Evolutionary conservation across 2,797 vertebrate genomes (phyloP), one percentile per base, ranked within the genome.

Genomic region (Amphiprion clarkii): DNA sequence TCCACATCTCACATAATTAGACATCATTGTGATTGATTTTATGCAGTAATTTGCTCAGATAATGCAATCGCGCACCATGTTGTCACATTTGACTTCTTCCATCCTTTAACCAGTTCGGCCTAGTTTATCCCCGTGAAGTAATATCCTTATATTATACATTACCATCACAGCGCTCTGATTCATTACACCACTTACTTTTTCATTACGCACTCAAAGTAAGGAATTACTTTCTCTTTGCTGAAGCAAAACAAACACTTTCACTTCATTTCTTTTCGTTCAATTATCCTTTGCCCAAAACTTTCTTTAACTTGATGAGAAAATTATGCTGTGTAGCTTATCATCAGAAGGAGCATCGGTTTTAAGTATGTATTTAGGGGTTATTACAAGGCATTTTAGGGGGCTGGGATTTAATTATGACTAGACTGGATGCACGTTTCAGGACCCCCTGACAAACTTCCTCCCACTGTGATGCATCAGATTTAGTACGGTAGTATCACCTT

Each of bases 181-280:
- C 75, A 79, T 88, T 76, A 62, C 54, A 25, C 63, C 46, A 17
- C 66, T 86, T 73, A 67, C n/a, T 83, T 80, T 87, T 74, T 83
- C 87, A 84, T 89, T 78, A 56, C 67, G 27, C 40, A 21, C 46
- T 7, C 55, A 62, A 84, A 85, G 58, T 81, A 67, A 40, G 56
- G 51, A 74, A 84, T 73, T 66, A 61, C 63, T 74, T 80, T 56
- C 17, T 55, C 17, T 68, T 73, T 69, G 19, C 13, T 60, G 21
- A 56, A 82, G 79, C 55, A 63, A 76, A 80, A 71, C 62, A 79
- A 86, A 75, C 6, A 17, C 56, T 78, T 76, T 70, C 5, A 11
- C 33, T 72, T 67, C 27, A 52, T 69, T n/a, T 66, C 67, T 56
- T 82, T 71, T 58, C 1, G 7, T 9, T 7, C 33, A 76, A 81